Evolutionary conservation across 2,888 invertebrate species (phyloP), one percentile per base, ranked within the genome.

Genomic region (Acanthosepion lycidas): DNA sequence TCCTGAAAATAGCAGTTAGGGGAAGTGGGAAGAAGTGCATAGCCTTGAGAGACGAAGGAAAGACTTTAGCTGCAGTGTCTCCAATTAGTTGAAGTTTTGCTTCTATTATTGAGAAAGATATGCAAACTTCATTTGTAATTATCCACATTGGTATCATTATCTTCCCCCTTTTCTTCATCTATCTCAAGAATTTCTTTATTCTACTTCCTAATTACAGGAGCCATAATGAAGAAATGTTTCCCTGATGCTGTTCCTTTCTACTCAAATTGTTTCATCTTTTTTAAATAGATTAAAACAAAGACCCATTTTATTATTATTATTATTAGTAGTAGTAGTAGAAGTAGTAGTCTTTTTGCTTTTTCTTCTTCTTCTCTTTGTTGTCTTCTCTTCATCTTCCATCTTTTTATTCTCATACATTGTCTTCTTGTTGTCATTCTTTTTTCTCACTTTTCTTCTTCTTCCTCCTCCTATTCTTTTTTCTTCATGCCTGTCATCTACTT

Each of bases 71-170:
- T 33, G 78, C n/a, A 9, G 12, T n/a, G 78, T 78, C 78, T 78
- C n/a, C 78, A 78, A 78, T 78, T 78, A 78, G 78, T 78, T 33
- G 78, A 78, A 78, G 78, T 18, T 15, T 33, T 78, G n/a, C 78
- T 78, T 33, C n/a, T 78, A 15, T 78, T 33, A 33, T 78, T 78
- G 78, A 15, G 78, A 33, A 78, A 78, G 78, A n/a, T 78, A 78
- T 78, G 78, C 78, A 78, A 78, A 78, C n/a, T 78, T 78, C n/a
- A 78, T 78, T 78, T 78, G 78, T 78, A 33, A 78, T 78, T n/a
- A 78, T 78, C n/a, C n/a, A 78, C n/a, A 78, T 78, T 78, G n/a
- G n/a, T 78, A 78, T 78, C 78, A 78, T 78, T 78, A 78, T 78
- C 78, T 78, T 18, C n/a, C 78, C n/a, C 78, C n/a, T 33, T 78